These are phyloP conservation scores for Cynoglossus semilaevis DNA, from an alignment of 2,113 vertebrate species.

Conservation along the genomic window DNA sequence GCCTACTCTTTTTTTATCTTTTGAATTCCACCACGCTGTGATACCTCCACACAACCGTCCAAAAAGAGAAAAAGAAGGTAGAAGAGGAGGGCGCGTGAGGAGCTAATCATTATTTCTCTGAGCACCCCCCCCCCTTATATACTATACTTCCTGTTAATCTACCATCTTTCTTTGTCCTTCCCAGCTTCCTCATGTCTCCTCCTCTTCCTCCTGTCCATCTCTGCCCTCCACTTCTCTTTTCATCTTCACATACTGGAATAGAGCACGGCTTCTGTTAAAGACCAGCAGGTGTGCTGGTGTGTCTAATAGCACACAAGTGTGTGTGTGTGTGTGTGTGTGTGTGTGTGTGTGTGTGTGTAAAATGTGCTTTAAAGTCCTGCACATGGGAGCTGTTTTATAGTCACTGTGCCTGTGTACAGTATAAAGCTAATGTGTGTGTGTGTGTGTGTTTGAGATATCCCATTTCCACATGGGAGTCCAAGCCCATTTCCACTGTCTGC, in stretches of 20 bases:
- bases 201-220: constrained; percentile 29
- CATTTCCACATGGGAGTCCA: constrained; percentile 64
- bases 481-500: constrained; percentile 70
- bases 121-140: constrained; percentile 52
- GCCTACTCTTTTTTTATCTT: constrained; percentile 6
- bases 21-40: constrained; percentile 63
- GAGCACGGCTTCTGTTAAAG: constrained; percentile 52
- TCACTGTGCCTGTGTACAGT: constrained; percentile 30
- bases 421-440: constrained; percentile 23
- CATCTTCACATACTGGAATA: constrained; percentile 47
- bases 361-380: constrained; percentile 48
- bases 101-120: constrained; percentile 51
- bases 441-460: constrained; percentile 55
- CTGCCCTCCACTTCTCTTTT: constrained; percentile 51
- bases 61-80: constrained; percentile 47
- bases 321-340: constrained; percentile 42
- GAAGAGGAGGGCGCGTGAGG: constrained; percentile 45
- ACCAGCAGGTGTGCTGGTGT: constrained; percentile 65
- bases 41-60: constrained; percentile 75
- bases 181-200: too few relatives aligned
- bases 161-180: constrained; percentile 30
- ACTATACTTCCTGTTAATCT: constrained; percentile 54
- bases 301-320: constrained; percentile 55
- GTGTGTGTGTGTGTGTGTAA: constrained; percentile 38
- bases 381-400: constrained; percentile 15